Evolutionary conservation across 2,113 vertebrate species (phyloP).

Genomic region (Cynoglossus semilaevis): DNA sequence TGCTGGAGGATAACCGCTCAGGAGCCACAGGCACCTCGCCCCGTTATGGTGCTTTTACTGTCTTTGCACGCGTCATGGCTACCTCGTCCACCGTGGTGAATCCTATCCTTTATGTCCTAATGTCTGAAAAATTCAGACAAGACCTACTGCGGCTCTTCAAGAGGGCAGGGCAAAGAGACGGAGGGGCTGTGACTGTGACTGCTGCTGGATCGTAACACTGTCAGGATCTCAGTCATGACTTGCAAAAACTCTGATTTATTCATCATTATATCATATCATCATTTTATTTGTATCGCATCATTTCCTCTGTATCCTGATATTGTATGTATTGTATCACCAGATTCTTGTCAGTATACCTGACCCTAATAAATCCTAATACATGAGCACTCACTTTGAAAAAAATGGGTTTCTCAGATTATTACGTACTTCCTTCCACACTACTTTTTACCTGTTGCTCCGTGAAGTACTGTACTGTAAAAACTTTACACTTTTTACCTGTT

Average conservation of each 20-base stretch:
- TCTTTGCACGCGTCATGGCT: constrained; percentile 73
- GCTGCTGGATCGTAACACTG: constrained; percentile 23
- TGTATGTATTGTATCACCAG: too few species aligned
- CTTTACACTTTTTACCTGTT: too few species aligned
- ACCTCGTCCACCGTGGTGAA: constrained; percentile 74
- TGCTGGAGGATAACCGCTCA: constrained; percentile 35
- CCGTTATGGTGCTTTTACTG: constrained; percentile 58
- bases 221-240: neutral
- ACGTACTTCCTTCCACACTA: too few species aligned
- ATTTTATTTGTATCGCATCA: too few species aligned
- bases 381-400: too few species aligned
- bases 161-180: constrained; percentile 7
- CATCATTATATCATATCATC: too few species aligned
- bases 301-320: too few species aligned
- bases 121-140: constrained; percentile 76
- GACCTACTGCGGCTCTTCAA: constrained; percentile 65
- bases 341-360: too few species aligned
- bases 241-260: too few species aligned
- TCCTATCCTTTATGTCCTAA: constrained; percentile 76
- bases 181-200: constrained; percentile 18
- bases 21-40: constrained; percentile 55
- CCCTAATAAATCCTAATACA: too few species aligned
- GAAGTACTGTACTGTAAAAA: constrained; percentile 22
- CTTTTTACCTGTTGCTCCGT: too few species aligned
- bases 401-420: too few species aligned